Conservation (phyloP, 2,113 vertebrate species). For the Atrichornis clamosus region DNA sequence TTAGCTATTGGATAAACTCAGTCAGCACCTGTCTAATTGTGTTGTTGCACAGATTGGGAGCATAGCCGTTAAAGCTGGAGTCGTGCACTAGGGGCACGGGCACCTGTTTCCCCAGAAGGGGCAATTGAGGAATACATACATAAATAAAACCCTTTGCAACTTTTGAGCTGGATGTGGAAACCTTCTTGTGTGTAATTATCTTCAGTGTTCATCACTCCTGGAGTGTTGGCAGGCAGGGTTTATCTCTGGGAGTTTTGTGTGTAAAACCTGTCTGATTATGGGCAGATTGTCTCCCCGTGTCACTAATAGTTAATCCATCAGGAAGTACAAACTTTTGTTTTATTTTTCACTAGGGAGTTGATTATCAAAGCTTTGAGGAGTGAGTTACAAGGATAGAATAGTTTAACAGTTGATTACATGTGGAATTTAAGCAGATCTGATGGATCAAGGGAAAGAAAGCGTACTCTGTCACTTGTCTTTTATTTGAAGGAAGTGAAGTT, state of each 20-base stretch:
- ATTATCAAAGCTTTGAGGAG: background rate
- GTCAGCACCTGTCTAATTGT: background rate
- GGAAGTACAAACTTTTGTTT: background rate
- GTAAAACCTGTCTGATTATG: background rate
- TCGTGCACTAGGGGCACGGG: accelerated
- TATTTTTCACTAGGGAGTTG: background rate
- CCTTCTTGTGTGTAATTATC: background rate
- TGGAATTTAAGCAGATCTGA: background rate
- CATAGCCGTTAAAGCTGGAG: accelerated
- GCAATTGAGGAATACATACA: background rate
- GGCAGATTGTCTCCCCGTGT: background rate
- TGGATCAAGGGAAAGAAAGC: background rate
- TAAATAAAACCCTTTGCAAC: background rate
- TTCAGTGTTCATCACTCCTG: background rate
- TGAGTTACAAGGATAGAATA: background rate
- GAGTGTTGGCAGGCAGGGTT: accelerated
- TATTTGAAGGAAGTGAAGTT: background rate
- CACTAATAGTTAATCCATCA: background rate
- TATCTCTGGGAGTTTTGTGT: background rate
- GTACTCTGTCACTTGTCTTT: background rate
- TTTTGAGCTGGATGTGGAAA: background rate
- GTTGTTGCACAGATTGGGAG: background rate
- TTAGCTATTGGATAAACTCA: background rate
- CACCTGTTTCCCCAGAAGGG: background rate
- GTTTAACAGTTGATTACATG: background rate